Evolutionary conservation across 2,888 invertebrate genomes (phyloP), one percentile per base, ranked within the genome.

Genomic region (Molanna angustata): DNA sequence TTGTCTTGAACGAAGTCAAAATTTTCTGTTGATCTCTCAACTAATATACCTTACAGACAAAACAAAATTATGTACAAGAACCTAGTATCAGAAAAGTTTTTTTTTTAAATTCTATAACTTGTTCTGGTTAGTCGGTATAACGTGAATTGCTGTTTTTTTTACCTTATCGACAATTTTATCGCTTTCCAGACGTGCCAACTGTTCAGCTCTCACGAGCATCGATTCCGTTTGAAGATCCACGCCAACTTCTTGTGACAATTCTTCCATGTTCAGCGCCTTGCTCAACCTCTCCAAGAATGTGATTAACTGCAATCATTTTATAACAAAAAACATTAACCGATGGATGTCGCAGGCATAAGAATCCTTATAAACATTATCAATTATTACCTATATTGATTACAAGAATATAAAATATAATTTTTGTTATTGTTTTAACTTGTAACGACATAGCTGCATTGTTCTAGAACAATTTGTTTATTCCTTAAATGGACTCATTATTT

Each of bases 81-180:
- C 6, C 32, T n/a, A 32, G 13, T n/a, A 32, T n/a, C n/a, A n/a
- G n/a, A n/a, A n/a, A n/a, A n/a, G n/a, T n/a, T n/a, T n/a, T n/a
- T n/a, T n/a, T n/a, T n/a, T n/a, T n/a, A n/a, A n/a, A n/a, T n/a
- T n/a, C n/a, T n/a, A n/a, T n/a, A n/a, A n/a, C n/a, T n/a, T n/a
- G n/a, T n/a, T n/a, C n/a, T n/a, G n/a, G n/a, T n/a, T n/a, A n/a
- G n/a, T n/a, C n/a, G n/a, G n/a, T n/a, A n/a, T n/a, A n/a, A n/a
- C n/a, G n/a, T n/a, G n/a, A n/a, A n/a, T n/a, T n/a, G n/a, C n/a
- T 27, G 27, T 4, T 27, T 4, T 27, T 27, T 70, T 73, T 72
- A 88, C 89, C 83, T 89, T 88, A 72, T 90, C 90, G 13, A 87
- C 88, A 53, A 91, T 78, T 69, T 89, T 86, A 69, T 90, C 90